Evolutionary conservation across 1,140 invertebrate species (phyloP), one percentile per base, ranked within the genome.

Genomic region (Ceratosolen solmsi): DNA sequence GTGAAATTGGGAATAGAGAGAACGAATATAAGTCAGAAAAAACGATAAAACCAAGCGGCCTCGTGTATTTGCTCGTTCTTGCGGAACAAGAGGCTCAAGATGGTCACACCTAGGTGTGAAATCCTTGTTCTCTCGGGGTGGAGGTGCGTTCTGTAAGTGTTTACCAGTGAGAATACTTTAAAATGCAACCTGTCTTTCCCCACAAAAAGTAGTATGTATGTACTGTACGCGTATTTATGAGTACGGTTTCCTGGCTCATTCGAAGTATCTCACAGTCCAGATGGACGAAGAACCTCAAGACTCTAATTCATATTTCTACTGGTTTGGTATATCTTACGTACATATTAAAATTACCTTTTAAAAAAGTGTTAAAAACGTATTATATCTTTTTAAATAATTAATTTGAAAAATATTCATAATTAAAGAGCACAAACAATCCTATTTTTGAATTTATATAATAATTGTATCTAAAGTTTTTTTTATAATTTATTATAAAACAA

Each of bases 81-180:
- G 87, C 86, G 87, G 86, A 89, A 85, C 82, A 86, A 87, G 86
- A 87, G 88, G 89, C 89, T 75, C 76, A 75, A 83, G 77, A 51
- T 86, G 88, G 87, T 88, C 90, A 87, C 91, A 91, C 91, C 90
- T 91, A 92, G 90, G 91, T 92, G 91, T 83, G 91, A 91, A 85
- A 87, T 90, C 87, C 76, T 72, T 38, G 71, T 15, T 82, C 72
- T 81, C 17, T 76, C 33, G 15, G 4, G 17, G 49, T 68, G 22
- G 38, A 13, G 25, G 7, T 27, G 1, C 30, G 41, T 27, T 71
- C 9, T 20, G 20, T 49, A 3, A 27, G 36, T 77, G 22, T 76
- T 77, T 72, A 82, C 65, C n/a, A 27, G 63, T 27, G 38, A 76
- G 72, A 82, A 82, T 60, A 77, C 74, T 58, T 56, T 36, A 36